Evolutionary conservation across 2,888 invertebrate species (phyloP).

Genomic region (Ypsolopha scabrella): DNA sequence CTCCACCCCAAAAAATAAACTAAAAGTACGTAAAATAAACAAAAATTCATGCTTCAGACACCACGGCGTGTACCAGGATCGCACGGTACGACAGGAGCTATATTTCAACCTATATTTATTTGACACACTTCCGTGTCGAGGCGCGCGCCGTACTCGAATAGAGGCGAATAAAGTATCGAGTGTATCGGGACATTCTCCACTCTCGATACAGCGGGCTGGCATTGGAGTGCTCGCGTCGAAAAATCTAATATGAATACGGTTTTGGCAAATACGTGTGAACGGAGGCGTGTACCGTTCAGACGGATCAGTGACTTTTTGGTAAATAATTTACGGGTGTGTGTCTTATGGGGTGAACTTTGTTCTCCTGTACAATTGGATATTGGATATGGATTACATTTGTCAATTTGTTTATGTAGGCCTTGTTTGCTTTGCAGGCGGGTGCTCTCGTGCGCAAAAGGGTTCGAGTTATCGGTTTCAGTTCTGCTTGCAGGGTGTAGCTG

Average conservation of each 20-base stretch:
- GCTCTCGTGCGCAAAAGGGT: background rate
- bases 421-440: background rate
- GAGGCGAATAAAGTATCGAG: slow-evolving; percentile 60
- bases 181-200: slow-evolving; percentile 58
- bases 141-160: slow-evolving; percentile 39
- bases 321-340: slow-evolving; percentile 1
- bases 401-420: background rate
- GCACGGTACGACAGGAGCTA: slow-evolving; percentile 47
- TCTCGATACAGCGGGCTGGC: slow-evolving; percentile 49
- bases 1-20: slow-evolving; percentile 49
- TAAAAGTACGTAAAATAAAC: slow-evolving; percentile 53
- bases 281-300: slow-evolving; percentile 15
- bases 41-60: slow-evolving; percentile 61
- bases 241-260: slow-evolving; percentile 67
- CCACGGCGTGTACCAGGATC: slow-evolving; percentile 48
- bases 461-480: too few relatives aligned
- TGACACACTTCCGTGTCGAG: slow-evolving; percentile 56
- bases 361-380: background rate
- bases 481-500: too few relatives aligned
- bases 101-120: slow-evolving; percentile 64
- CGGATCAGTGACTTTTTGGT: slow-evolving; percentile 1
- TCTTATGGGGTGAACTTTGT: background rate
- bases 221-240: slow-evolving; percentile 35
- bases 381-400: slow-evolving; percentile 1
- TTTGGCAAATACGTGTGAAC: slow-evolving; percentile 48